These are phyloP conservation scores for Taenioides sp. DNA, from an alignment of 2,797 vertebrate species.

Conservation along the genomic window DNA sequence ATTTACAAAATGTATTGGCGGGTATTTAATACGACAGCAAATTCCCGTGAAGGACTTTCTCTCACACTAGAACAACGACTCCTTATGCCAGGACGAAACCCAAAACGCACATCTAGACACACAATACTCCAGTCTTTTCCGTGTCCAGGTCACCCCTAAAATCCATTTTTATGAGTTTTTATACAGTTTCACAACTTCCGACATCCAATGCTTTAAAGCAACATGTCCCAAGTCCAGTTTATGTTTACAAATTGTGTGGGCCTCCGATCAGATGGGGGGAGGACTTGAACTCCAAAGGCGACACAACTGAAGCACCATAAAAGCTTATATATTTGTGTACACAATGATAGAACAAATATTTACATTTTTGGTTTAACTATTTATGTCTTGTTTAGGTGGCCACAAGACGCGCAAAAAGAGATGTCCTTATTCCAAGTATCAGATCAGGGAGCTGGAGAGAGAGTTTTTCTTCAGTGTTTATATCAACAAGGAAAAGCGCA, in stretches of 20 bases:
- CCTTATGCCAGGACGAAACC: slow-evolving; percentile 38
- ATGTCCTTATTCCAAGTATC: slow-evolving; percentile 96
- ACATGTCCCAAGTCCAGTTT: slow-evolving; percentile 36
- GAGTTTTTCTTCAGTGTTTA: slow-evolving; percentile 99
- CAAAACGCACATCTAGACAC: slow-evolving; percentile 38
- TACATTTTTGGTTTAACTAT: slow-evolving; percentile 17
- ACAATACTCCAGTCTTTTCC: slow-evolving; percentile 32
- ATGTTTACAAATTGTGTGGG: slow-evolving; percentile 55
- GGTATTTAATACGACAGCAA: slow-evolving; percentile 38
- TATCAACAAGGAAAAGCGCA: slow-evolving; percentile 99
- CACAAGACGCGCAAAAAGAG: slow-evolving; percentile 96
- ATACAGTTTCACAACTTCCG: slow-evolving; percentile 39
- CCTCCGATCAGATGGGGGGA: slow-evolving; percentile 27
- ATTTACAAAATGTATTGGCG: slow-evolving; percentile 45
- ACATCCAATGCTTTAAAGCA: slow-evolving; percentile 18
- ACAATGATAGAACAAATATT: neutral
- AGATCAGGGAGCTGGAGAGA: slow-evolving; percentile 96
- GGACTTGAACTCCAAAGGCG: slow-evolving; percentile 62
- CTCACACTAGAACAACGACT: slow-evolving; percentile 20
- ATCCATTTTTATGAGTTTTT: slow-evolving; percentile 29
- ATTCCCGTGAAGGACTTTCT: slow-evolving; percentile 13
- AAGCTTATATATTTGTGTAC: neutral
- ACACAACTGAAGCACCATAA: slow-evolving; percentile 18
- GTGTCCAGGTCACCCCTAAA: slow-evolving; percentile 22
- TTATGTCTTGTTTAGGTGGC: slow-evolving; percentile 81